Evolutionary conservation across 2,113 vertebrate species (phyloP), one percentile per base, ranked within the genome.

Genomic region (Boulengeromyrus knoepffleri): DNA sequence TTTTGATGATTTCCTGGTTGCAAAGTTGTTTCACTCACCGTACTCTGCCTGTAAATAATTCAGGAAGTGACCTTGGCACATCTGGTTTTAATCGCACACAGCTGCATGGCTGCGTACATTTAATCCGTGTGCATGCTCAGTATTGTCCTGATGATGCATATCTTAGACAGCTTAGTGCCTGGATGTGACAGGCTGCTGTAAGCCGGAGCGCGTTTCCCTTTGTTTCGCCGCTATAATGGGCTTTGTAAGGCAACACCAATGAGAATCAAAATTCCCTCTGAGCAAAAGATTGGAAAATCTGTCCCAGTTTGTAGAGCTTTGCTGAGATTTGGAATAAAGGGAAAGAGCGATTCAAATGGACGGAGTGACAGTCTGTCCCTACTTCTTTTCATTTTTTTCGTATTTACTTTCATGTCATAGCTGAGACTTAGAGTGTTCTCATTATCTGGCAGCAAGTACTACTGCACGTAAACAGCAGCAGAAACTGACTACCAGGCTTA

Each of bases 181-280:
- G 90, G 89, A 50, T 90, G 91, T 93, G 92, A 90, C 84, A 90
- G 92, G 91, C 92, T 92, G 88, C 91, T 90, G 70, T 90, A 50
- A 86, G 94, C 92, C 90, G 89, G 49, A 4, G 77, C 91, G 94
- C 88, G 85, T 91, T 89, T 89, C 91, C 92, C 93, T 94, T 95
- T 95, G 94, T 94, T 94, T 93, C 92, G 90, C 89, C 90, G 84
- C 89, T 92, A 94, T 95, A 96, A 96, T 95, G 93, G 93, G 93
- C 93, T 95, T 96, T 96, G 94, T 94, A 95, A 95, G 94, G 95
- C 96, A 95, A 96, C 94, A 95, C 95, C 94, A 93, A 90, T 89
- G 94, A 95, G 94, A 95, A 93, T 93, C 89, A 93, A 94, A 93
- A 94, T 93, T 80, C 31, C 93, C 93, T 92, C 90, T 92, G 93